Conservation (phyloP, 2,888 invertebrate genomes). For the Polylopha cassiicola region DNA sequence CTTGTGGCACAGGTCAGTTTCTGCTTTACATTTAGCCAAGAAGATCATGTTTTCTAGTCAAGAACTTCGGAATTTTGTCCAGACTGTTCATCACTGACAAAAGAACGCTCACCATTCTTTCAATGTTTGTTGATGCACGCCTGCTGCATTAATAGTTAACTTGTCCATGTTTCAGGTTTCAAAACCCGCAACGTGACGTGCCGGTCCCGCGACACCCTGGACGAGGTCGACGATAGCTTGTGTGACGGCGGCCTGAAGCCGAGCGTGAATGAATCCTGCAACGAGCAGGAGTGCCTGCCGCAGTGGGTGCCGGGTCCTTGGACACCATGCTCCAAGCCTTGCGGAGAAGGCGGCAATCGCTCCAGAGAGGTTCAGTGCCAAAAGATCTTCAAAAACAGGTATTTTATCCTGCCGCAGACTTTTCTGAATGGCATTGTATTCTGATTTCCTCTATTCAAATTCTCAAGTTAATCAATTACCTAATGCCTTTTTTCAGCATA, state of each 20-base stretch:
- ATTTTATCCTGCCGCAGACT: no score
- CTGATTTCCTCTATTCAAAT: no score
- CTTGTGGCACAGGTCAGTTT: conserved; percentile 91
- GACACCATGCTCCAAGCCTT: conserved; percentile 88
- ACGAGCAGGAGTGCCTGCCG: conserved; percentile 84
- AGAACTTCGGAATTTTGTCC: background rate
- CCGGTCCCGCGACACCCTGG: conserved; percentile 83
- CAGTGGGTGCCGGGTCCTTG: conserved; percentile 87
- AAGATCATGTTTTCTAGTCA: background rate
- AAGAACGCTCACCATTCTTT: no score
- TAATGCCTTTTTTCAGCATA: conserved; percentile 38
- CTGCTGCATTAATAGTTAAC: background rate
- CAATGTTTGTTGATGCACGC: background rate
- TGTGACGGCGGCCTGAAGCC: conserved; percentile 89
- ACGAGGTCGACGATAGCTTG: conserved; percentile 83
- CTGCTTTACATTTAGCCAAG: background rate
- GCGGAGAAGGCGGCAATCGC: conserved; percentile 86
- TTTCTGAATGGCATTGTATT: background rate
- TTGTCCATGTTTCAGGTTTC: conserved; percentile 69
- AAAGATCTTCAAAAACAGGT: conserved; percentile 85
- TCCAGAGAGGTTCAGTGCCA: conserved; percentile 87
- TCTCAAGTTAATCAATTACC: no score
- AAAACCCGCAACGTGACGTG: conserved; percentile 89
- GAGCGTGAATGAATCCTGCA: conserved; percentile 82
- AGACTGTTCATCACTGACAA: background rate